phyloP scores from a whole-genome alignment of 1,140 invertebrate genomes.

The Pseudachorutes palmiensis region DNA sequence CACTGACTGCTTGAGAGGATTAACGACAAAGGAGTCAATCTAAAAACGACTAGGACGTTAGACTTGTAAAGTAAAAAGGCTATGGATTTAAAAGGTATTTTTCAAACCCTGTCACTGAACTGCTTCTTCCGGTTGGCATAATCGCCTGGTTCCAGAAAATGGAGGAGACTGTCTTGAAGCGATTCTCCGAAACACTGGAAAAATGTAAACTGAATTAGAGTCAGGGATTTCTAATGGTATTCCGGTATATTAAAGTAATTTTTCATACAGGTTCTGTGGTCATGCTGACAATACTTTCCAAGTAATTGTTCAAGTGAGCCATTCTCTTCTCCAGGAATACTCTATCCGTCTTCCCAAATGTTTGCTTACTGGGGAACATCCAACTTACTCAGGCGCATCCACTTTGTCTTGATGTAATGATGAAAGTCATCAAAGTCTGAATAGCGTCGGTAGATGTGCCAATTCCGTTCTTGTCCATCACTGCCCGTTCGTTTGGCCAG shows the following conservation, averaged over 20 bases:
- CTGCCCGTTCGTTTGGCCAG: conserved; percentile 58
- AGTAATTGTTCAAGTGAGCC: conserved; percentile 72
- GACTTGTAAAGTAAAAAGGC: too few relatives aligned
- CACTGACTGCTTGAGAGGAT: conserved; percentile 72
- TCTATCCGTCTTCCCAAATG: conserved; percentile 55
- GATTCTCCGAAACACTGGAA: conserved; percentile 41
- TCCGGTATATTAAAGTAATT: background rate
- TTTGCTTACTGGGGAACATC: conserved; percentile 60
- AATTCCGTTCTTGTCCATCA: conserved; percentile 51
- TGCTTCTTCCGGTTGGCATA: conserved; percentile 54
- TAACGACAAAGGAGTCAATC: conserved; percentile 61
- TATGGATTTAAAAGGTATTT: too few relatives aligned
- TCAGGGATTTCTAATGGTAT: background rate
- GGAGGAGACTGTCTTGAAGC: conserved; percentile 58
- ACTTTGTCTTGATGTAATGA: conserved; percentile 36
- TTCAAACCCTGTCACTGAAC: conserved; percentile 38
- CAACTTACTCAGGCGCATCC: conserved; percentile 54
- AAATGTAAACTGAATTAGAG: conserved; percentile 6
- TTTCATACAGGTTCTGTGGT: conserved; percentile 30
- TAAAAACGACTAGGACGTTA: conserved; percentile 39
- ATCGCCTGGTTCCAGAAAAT: conserved; percentile 69
- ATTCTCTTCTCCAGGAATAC: conserved; percentile 78
- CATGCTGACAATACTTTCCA: conserved; percentile 48
- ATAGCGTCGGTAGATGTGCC: conserved; percentile 71
- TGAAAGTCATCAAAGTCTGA: conserved; percentile 70